phyloP scores from a whole-genome alignment of 1,140 invertebrate genomes.

The Drosophila pseudoobscura region DNA sequence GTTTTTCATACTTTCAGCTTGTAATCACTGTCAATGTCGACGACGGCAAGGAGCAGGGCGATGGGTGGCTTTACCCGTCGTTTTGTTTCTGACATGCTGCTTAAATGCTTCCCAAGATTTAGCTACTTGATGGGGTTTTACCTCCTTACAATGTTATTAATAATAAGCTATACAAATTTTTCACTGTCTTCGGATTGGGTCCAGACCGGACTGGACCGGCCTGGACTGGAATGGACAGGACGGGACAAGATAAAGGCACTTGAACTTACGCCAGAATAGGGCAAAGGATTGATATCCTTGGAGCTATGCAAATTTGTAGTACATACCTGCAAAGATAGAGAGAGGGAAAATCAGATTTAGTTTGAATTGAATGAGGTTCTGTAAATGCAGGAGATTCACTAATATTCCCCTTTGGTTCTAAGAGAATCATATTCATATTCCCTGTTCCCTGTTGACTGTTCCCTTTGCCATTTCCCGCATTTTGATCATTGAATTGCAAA shows the following conservation, averaged over 20 bases:
- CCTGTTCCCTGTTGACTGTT: too few relatives aligned
- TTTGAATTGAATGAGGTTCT: constrained; percentile 31
- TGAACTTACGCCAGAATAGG: constrained; percentile 62
- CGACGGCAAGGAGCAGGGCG: constrained; percentile 33
- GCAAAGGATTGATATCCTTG: constrained; percentile 48
- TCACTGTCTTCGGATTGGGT: constrained; percentile 58
- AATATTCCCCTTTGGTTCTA: not conserved
- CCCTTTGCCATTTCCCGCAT: too few relatives aligned
- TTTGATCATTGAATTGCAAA: too few relatives aligned
- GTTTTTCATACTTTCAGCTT: constrained; percentile 82
- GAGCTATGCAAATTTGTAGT: constrained; percentile 60
- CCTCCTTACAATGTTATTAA: constrained; percentile 82
- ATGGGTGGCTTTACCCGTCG: constrained; percentile 42
- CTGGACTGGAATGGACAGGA: constrained; percentile 5
- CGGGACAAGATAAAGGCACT: constrained; percentile 36
- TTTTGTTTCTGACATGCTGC: constrained; percentile 80
- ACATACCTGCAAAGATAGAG: constrained; percentile 73
- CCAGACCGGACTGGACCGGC: constrained; percentile 20
- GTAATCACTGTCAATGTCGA: constrained; percentile 82
- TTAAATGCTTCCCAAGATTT: constrained; percentile 81
- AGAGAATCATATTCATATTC: too few relatives aligned
- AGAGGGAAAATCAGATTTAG: constrained; percentile 34
- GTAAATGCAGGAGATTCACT: constrained; percentile 1
- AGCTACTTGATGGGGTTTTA: constrained; percentile 72
- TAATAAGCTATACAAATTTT: constrained; percentile 83